Evolutionary conservation across 2,113 vertebrate genomes (phyloP).

Genomic region (Reinhardtius hippoglossoides): DNA sequence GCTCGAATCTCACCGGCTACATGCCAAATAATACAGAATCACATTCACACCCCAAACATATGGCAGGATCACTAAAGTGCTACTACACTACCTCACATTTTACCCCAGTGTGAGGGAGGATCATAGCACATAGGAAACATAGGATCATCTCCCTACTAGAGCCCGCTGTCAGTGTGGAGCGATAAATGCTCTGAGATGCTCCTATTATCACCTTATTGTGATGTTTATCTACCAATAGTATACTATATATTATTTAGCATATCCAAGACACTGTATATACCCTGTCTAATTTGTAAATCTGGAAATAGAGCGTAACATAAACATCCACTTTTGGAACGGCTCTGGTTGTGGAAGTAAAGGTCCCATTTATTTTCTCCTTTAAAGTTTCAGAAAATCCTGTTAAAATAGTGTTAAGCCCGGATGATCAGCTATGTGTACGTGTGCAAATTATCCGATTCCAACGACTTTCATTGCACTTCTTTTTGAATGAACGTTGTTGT

Average conservation of each 20-base stretch:
- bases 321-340: no score
- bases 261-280: neutral
- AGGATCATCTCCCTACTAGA: slow-evolving; percentile 8
- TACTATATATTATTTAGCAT: neutral
- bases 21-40: slow-evolving; percentile 41
- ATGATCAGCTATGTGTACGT: no score
- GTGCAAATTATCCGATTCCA: no score
- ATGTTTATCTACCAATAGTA: neutral
- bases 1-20: slow-evolving; percentile 47
- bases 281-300: neutral
- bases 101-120: slow-evolving; percentile 49
- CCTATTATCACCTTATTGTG: neutral
- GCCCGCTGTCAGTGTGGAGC: neutral
- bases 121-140: slow-evolving; percentile 33
- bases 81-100: slow-evolving; percentile 54
- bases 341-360: no score
- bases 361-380: no score
- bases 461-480: no score
- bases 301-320: no score
- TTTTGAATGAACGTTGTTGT: no score
- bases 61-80: slow-evolving; percentile 61
- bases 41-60: slow-evolving; percentile 42
- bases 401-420: no score
- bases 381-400: no score
- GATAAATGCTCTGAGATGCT: neutral